Evolutionary conservation across 1,140 invertebrate genomes (phyloP), one percentile per base, ranked within the genome.

Genomic region (Nasonia giraulti): DNA sequence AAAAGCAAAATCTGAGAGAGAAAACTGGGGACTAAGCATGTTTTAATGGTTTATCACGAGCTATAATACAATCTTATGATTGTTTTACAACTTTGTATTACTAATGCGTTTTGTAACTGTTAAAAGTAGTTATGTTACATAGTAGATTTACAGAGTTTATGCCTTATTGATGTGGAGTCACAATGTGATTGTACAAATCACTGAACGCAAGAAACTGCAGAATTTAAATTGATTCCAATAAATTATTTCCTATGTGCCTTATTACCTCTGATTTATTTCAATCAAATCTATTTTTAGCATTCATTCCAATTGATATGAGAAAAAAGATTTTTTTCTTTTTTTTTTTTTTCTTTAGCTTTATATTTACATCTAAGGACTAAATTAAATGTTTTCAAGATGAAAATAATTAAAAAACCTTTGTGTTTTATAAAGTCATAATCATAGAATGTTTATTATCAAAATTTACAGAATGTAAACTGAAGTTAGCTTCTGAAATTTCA

Each of bases 161-260:
- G 68, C 47, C 23, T 79, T 79, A 71, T 44, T 78, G 33, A 79
- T 33, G 2, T 47, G 12, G 55, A 14, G 69, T 20, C 27, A 73
- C 33, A 78, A 71, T 17, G 69, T 74, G 73, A 74, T 84, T 84
- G 47, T 23, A 75, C 33, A 5, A 68, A 83, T 83, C 37, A 84
- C 44, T 81, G 33, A 81, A 78, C 82, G 62, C 62, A 69, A n/a
- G 44, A 83, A 83, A 86, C 69, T 68, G 33, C 27, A 27, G 27
- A 83, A 83, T 82, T 86, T 74, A 86, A 86, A 86, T 85, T 86
- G 80, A 82, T 83, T 86, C 37, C 80, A 83, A 86, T 80, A 86
- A 86, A 86, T 83, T 82, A 86, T 86, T 86, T 83, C 77, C 85
- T 86, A 83, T 77, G 85, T 23, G 76, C 55, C 71, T 66, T 76